Evolutionary conservation across 1,140 invertebrate genomes (phyloP), one percentile per base, ranked within the genome.

Genomic region (Linepithema humile): DNA sequence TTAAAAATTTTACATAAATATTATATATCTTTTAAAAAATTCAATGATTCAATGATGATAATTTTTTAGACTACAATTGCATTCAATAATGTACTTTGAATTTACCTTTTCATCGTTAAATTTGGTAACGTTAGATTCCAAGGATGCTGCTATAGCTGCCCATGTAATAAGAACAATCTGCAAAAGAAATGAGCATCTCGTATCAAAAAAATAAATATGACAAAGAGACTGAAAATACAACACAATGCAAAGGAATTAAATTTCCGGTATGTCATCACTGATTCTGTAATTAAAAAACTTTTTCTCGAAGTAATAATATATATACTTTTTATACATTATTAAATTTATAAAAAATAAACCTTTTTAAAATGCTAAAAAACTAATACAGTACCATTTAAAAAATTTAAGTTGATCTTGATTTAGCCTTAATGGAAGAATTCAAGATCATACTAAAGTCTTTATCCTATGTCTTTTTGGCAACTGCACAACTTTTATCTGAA

Each of bases 161-260:
- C 92, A 92, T 84, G 89, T 78, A 86, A 92, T 84, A 87, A 90
- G 74, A 73, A 86, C 86, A 83, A 93, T 86, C 93, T 94, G 85
- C 69, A 90, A 92, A 87, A 72, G 89, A 87, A 90, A 82, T 62
- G 82, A 85, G 69, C 75, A 80, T 17, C 9, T 9, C 0, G 5
- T 23, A 12, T 9, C 0, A 57, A 45, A 60, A 60, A 17, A 70
- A 82, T 77, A 23, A 43, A 17, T 12, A 3, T 65, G 53, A 26
- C 40, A 10, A 20, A 59, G 26, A 26, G 32, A n/a, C 40, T 60
- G 17, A 12, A 10, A 12, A 74, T 29, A 10, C 35, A 29, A 60
- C 15, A 10, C 6, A 57, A 57, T 6, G 26, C 26, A 59, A 29
- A 59, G 5, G 26, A 29, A 0, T 29, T 59, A 45, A 15, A 45